Evolutionary conservation across 2,888 invertebrate genomes (phyloP), one percentile per base, ranked within the genome.

Genomic region (Lymantria monacha): DNA sequence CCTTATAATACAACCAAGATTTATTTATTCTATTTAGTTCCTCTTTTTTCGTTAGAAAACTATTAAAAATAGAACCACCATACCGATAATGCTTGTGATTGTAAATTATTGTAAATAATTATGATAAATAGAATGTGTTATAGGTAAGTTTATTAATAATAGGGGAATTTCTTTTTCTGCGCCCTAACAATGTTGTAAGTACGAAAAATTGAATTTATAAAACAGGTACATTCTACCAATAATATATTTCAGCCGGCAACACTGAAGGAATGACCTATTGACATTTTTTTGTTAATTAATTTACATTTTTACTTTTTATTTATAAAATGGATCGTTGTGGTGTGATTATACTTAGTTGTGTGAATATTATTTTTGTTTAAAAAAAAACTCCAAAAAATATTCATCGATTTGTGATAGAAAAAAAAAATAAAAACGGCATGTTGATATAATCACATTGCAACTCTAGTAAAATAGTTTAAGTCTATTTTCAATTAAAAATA

Each of bases 401-500:
- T 42, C 56, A 54, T 63, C 46, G 57, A 59, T 61, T 61, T 70
- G 63, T 66, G 62, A 70, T 70, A 68, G 49, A 63, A 64, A 63
- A 69, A 57, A 22, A 22, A 22, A 22, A 74, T 72, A 70, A 22
- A 22, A 61, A 71, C 57, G 51, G 59, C 61, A 69, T 69, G 70
- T 60, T 67, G 65, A 67, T 76, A 69, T 81, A 76, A 83, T 87
- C 88, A 85, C 85, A 83, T 83, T 81, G 75, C 83, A 83, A 73
- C 80, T 78, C 60, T 61, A 77, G 72, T 77, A 70, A 73, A 76
- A 86, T 88, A 89, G 86, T 82, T 51, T 90, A 89, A 90, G 88
- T 81, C 87, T 85, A 89, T 89, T 89, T 88, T 88, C 81, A 81
- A 82, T 76, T 82, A 80, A 85, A 86, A 87, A 87, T 83, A 83